phyloP scores from a whole-genome alignment of 2,113 vertebrate species.

The Pycnonotus jocosus region DNA sequence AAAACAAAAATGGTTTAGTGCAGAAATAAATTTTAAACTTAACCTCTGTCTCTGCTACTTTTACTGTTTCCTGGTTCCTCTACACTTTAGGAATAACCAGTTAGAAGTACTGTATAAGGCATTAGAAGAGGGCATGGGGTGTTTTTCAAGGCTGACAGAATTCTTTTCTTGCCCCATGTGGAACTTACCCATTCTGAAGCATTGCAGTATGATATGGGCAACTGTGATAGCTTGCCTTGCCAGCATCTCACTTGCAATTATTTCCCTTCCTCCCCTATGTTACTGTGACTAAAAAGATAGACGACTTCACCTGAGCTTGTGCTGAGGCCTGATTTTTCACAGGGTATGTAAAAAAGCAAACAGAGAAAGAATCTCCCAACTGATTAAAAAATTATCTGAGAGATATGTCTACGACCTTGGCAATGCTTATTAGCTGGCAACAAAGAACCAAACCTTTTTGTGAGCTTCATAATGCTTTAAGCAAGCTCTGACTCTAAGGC shows the following conservation, averaged over 20 bases:
- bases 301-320: background rate
- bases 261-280: background rate
- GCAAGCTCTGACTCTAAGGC: background rate
- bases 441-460: background rate
- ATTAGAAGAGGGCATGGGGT: background rate
- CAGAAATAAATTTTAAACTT: background rate
- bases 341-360: background rate
- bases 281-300: background rate
- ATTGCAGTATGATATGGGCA: background rate
- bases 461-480: background rate
- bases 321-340: background rate
- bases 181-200: background rate
- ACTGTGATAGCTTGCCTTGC: background rate
- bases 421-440: background rate
- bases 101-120: background rate
- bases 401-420: background rate
- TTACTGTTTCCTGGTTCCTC: background rate
- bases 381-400: background rate
- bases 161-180: background rate
- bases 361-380: background rate
- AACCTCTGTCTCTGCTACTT: background rate
- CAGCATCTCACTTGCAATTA: background rate
- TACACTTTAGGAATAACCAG: background rate
- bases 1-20: background rate
- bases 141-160: background rate